Conservation (phyloP, 2,888 invertebrate species). For the Iselma pallidipennis region DNA sequence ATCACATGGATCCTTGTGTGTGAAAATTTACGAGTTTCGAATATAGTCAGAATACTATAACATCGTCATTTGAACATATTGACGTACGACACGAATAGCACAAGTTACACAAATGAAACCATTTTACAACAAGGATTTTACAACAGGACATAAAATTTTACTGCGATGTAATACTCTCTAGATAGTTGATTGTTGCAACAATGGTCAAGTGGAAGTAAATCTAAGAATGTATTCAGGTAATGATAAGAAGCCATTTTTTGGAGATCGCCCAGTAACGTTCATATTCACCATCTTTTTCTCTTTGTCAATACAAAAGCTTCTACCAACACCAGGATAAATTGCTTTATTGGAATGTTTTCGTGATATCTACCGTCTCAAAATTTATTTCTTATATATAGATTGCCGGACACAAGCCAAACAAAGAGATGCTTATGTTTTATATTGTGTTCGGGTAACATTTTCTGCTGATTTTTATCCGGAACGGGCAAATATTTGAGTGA, state of each 20-base stretch:
- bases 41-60: neutral
- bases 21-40: neutral
- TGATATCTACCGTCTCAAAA: neutral
- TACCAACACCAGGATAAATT: neutral
- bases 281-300: neutral
- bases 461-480: conserved; percentile 1
- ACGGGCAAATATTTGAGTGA: neutral
- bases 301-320: neutral
- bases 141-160: no score
- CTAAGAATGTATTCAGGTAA: neutral
- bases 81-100: neutral
- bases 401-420: neutral
- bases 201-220: neutral
- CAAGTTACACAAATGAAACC: neutral
- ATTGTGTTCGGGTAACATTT: neutral
- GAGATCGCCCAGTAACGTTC: neutral
- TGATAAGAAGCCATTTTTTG: neutral
- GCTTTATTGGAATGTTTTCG: conserved; percentile 6
- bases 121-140: no score
- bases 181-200: no score
- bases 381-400: conserved; percentile 6
- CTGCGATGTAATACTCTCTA: no score
- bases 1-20: neutral
- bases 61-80: neutral
- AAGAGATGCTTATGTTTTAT: conserved; percentile 5